Base-by-base conservation (phyloP, 2,113 vertebrate genomes). In the Semnopithecus entellus region DNA sequence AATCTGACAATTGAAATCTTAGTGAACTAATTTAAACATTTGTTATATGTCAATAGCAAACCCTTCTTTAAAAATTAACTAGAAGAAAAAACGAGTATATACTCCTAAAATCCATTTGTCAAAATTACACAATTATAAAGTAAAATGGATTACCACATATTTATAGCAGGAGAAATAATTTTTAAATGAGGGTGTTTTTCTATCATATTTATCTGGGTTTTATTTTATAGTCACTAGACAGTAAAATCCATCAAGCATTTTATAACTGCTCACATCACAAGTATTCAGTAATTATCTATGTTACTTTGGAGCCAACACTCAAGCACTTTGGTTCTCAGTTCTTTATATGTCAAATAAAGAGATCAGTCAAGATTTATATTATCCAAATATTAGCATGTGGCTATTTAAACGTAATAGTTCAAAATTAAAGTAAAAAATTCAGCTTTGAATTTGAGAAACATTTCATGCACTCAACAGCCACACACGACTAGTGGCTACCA, bases 11-110 rank as follows among this genome's bases (percentile, higher is more conserved):
- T n/a, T 88, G 57, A 95, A 95, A 55, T 92, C 64, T 84, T 96
- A 87, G 1, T 92, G 57, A 97, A 93, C 27, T 85, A 94, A 89
- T 82, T 95, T 61, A 96, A 43, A 97, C 73, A 91, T 61, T 72
- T 81, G 76, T 27, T 38, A 88, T 17, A 68, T 6, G 22, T 90
- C 97, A 97, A 94, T 91, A 88, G 88, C 64, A 84, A 95, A 75
- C 48, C 3, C n/a, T 50, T 50, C 43, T 83, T 76, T 78, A 55
- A 88, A 95, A 90, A 75, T 73, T 30, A 73, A 90, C 73, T 3
- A 75, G 35, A 73, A 72, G 30, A 48, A 91, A 82, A 94, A 97
- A 90, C 50, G 2, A 92, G 55, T 64, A 84, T 52, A 32, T 73
- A 88, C 81, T 88, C 92, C 48, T 89, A 82, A 95, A 95, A 95